Evolutionary conservation across 2,797 vertebrate genomes (phyloP).

Genomic region (Micromesistius poutassou): DNA sequence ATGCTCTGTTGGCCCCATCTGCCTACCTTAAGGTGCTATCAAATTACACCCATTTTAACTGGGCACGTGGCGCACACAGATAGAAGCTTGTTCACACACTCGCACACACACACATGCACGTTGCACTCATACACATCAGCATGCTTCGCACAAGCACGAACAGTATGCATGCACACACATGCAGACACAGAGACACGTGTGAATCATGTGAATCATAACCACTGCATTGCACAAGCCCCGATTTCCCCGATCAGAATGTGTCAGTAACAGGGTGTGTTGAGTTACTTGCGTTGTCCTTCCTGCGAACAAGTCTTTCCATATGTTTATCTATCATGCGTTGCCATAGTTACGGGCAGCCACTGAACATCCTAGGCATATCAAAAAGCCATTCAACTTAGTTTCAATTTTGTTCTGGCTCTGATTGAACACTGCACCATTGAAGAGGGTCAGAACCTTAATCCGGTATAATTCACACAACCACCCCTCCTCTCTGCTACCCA

Average conservation of each 20-base stretch:
- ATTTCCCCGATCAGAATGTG: not conserved
- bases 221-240: not conserved
- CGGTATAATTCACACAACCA: slow-evolving; percentile 27
- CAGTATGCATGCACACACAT: too few species aligned
- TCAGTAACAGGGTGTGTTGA: slow-evolving; percentile 23
- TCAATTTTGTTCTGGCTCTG: slow-evolving; percentile 31
- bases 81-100: slow-evolving; percentile 19
- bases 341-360: slow-evolving; percentile 38
- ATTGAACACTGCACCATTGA: slow-evolving; percentile 17
- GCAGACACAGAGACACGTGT: slow-evolving; percentile 11
- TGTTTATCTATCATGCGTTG: slow-evolving; percentile 36
- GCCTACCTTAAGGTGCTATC: slow-evolving; percentile 52
- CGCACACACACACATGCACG: slow-evolving; percentile 35
- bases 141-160: too few species aligned
- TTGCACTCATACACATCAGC: not conserved
- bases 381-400: slow-evolving; percentile 38
- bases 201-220: not conserved
- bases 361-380: slow-evolving; percentile 22
- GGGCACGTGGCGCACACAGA: slow-evolving; percentile 13
- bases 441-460: slow-evolving; percentile 42
- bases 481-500: slow-evolving; percentile 22
- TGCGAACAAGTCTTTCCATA: slow-evolving; percentile 30
- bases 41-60: slow-evolving; percentile 39
- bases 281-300: slow-evolving; percentile 50
- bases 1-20: slow-evolving; percentile 59